Evolutionary conservation across 2,113 vertebrate species (phyloP).

Genomic region (Neogobius melanostomus): DNA sequence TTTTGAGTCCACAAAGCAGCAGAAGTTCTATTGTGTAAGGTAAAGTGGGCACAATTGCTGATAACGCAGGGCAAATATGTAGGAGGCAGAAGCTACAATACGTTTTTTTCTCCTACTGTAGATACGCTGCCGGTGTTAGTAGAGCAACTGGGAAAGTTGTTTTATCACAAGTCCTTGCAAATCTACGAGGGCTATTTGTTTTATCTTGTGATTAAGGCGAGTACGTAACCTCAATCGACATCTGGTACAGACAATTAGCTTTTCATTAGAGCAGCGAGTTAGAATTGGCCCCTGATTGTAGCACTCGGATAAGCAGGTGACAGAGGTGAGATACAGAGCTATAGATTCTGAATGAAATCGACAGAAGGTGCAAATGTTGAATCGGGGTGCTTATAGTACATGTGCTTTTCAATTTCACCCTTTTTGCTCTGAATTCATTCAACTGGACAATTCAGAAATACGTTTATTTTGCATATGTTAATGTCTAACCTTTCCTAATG

Average conservation of each 20-base stretch:
- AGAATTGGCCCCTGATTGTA: conserved; percentile 45
- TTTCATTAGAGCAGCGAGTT: conserved; percentile 64
- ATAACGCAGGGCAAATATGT: background rate
- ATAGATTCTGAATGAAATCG: conserved; percentile 53
- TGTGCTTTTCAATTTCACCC: no score
- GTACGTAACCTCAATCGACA: conserved; percentile 49
- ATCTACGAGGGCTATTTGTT: conserved; percentile 18
- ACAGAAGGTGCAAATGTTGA: conserved; percentile 40
- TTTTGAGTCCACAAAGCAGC: background rate
- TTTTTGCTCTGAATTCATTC: no score
- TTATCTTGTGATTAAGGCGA: conserved; percentile 66
- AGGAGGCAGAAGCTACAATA: background rate
- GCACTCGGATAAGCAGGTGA: conserved; percentile 47
- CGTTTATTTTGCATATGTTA: no score
- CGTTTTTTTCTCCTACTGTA: no score
- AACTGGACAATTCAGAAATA: no score
- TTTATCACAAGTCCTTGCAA: background rate
- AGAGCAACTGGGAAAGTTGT: background rate
- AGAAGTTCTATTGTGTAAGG: background rate
- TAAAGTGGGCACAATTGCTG: background rate
- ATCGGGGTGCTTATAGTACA: conserved; percentile 39
- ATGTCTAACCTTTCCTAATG: no score
- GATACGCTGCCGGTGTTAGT: no score
- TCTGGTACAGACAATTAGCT: conserved; percentile 66
- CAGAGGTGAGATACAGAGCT: conserved; percentile 49